phyloP scores from a whole-genome alignment of 2,797 vertebrate genomes.

The Scleropages formosus region DNA sequence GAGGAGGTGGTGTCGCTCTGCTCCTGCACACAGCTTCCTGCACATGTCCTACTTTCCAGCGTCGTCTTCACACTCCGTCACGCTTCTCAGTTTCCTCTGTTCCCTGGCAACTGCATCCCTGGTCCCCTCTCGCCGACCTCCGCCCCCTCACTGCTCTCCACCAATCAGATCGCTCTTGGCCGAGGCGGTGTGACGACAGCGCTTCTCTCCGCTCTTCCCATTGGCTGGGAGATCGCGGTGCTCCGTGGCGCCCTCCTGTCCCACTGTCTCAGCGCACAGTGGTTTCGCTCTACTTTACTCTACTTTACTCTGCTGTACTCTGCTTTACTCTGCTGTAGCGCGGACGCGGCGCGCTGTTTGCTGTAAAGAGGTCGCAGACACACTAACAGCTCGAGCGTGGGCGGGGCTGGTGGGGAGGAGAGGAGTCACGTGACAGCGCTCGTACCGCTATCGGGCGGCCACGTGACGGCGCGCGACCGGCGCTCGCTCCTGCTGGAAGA shows the following conservation, averaged over 20 bases:
- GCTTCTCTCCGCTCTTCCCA: background rate
- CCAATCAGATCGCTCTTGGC: background rate
- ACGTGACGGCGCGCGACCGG: constrained; percentile 19
- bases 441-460: constrained; percentile 3
- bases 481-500: constrained; percentile 51
- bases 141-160: background rate
- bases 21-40: constrained; percentile 8
- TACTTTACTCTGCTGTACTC: too few species aligned
- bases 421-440: constrained; percentile 22
- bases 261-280: too few species aligned
- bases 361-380: too few species aligned
- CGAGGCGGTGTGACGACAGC: too few species aligned
- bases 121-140: constrained; percentile 34
- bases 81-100: constrained; percentile 53
- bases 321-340: too few species aligned
- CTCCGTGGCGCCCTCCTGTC: too few species aligned
- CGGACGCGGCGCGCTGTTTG: too few species aligned
- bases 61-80: background rate
- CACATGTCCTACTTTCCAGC: constrained; percentile 12
- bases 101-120: constrained; percentile 69
- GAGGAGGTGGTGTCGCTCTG: constrained; percentile 10
- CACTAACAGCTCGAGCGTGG: background rate
- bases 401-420: constrained; percentile 25
- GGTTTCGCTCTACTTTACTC: too few species aligned
- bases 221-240: too few species aligned